Evolutionary conservation across 2,113 vertebrate species (phyloP).

Genomic region (Zosterops lateralis): DNA sequence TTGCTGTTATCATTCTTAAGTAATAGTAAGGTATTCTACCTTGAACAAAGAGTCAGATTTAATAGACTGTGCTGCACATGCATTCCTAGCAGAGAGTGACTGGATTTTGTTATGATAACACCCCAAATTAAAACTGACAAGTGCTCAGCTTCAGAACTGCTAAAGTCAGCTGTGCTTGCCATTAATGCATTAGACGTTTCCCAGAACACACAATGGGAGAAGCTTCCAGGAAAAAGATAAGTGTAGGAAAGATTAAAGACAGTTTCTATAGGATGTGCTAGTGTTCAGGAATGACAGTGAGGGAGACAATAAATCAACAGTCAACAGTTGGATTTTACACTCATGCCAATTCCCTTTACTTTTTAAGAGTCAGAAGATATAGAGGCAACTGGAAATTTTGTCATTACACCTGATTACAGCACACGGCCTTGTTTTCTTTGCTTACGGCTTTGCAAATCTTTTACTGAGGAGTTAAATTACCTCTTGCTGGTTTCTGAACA

Average conservation of each 20-base stretch:
- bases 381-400: not conserved
- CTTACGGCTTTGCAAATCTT: not conserved
- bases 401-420: not conserved
- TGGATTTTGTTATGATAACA: slow-evolving; percentile 42
- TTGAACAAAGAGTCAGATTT: not conserved
- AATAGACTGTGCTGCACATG: not conserved
- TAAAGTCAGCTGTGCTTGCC: not conserved
- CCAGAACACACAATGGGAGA: not conserved
- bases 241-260: not conserved
- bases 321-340: not conserved
- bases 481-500: not conserved
- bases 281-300: not conserved
- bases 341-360: not conserved
- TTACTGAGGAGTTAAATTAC: not conserved
- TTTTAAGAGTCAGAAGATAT: not conserved
- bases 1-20: not conserved
- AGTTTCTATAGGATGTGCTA: not conserved
- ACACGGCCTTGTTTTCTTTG: not conserved
- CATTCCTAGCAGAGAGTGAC: not conserved
- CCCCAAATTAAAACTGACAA: slow-evolving; percentile 28
- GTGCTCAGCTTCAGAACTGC: not conserved
- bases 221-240: not conserved
- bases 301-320: not conserved
- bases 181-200: not conserved
- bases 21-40: not conserved